phyloP scores from a whole-genome alignment of 2,888 invertebrate genomes.

The Hymenopus coronatus region DNA sequence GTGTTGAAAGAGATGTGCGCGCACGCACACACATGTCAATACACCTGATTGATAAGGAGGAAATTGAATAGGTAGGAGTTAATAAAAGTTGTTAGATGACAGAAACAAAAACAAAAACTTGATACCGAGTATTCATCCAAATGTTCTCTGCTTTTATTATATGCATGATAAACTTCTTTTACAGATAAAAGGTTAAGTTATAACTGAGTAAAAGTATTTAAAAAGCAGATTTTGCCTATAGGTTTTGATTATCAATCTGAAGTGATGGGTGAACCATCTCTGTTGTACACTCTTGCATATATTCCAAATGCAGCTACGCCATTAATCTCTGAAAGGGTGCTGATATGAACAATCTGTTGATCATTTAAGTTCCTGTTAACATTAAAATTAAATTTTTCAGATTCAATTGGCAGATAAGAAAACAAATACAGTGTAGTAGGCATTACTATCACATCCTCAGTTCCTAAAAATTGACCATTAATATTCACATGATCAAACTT shows the following conservation, averaged over 20 bases:
- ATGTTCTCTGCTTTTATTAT: too few relatives aligned
- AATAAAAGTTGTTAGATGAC: too few relatives aligned
- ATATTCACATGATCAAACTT: neutral
- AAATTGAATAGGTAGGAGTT: too few relatives aligned
- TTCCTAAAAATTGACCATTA: neutral
- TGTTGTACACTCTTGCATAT: neutral
- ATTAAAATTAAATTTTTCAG: neutral
- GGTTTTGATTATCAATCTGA: neutral
- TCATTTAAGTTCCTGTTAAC: neutral
- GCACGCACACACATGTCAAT: too few relatives aligned
- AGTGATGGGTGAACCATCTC: neutral
- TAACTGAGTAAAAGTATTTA: too few relatives aligned
- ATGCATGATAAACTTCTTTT: too few relatives aligned
- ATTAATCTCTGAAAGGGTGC: neutral
- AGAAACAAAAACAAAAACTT: too few relatives aligned
- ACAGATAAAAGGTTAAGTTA: too few relatives aligned
- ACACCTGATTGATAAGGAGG: too few relatives aligned
- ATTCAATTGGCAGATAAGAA: neutral
- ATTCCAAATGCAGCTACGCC: constrained; percentile 6
- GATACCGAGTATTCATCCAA: too few relatives aligned
- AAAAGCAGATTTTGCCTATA: too few relatives aligned
- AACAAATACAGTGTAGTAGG: neutral
- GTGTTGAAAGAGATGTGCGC: too few relatives aligned
- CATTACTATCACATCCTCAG: neutral
- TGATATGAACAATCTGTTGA: neutral